These are phyloP conservation scores for Hippocampus mohnikei DNA, from an alignment of 2,113 vertebrate species.

Conservation along the genomic window DNA sequence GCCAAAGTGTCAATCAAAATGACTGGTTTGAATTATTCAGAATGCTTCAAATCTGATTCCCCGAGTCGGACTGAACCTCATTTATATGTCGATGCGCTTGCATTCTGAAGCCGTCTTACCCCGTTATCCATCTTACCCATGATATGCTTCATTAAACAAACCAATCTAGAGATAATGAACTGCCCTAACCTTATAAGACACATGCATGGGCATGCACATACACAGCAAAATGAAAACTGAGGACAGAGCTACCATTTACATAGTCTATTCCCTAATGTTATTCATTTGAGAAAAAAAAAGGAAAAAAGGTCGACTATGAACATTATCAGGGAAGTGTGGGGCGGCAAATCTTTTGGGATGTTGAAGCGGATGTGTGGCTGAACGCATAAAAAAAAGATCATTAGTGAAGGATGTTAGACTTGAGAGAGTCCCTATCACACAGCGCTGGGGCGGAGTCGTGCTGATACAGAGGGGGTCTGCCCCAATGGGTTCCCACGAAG, in stretches of 20 bases:
- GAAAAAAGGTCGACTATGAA: neutral
- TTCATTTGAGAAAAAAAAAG: neutral
- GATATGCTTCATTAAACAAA: slow-evolving; percentile 74
- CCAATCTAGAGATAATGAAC: slow-evolving; percentile 75
- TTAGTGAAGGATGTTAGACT: no score
- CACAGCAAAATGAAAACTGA: slow-evolving; percentile 32
- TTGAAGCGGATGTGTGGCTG: neutral
- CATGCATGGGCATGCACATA: slow-evolving; percentile 21
- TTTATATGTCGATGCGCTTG: slow-evolving; percentile 22
- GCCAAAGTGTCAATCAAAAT: slow-evolving; percentile 3
- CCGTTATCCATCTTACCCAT: slow-evolving; percentile 54
- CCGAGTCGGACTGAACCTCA: slow-evolving; percentile 48
- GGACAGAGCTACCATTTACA: slow-evolving; percentile 19
- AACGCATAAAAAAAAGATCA: no score
- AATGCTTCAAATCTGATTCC: slow-evolving; percentile 63
- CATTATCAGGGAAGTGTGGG: neutral
- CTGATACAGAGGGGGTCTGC: no score
- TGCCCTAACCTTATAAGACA: slow-evolving; percentile 48
- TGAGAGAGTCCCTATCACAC: no score
- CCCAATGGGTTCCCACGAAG: no score
- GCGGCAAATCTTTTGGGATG: neutral
- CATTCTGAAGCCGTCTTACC: slow-evolving; percentile 29
- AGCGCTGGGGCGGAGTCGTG: no score
- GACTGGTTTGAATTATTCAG: slow-evolving; percentile 34
- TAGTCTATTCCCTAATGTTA: slow-evolving; percentile 11